Conservation (phyloP, 2,888 invertebrate species). For the Netelia inedita region DNA sequence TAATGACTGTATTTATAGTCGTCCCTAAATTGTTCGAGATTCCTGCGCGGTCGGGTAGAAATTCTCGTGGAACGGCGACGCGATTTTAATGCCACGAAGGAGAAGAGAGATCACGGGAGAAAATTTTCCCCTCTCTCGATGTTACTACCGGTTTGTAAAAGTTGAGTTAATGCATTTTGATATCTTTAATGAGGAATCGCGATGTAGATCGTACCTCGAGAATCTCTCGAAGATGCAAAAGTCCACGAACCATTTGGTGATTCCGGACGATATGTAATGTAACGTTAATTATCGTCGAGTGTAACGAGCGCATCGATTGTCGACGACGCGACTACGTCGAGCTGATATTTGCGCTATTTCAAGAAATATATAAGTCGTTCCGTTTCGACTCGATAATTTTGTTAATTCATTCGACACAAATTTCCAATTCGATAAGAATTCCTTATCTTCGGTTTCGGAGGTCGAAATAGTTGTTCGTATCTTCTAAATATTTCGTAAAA, state of each 20-base stretch:
- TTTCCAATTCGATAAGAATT: too few species aligned
- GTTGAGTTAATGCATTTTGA: slow-evolving; percentile 38
- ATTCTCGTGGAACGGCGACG: slow-evolving; percentile 41
- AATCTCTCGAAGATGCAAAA: neutral
- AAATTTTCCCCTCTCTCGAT: slow-evolving; percentile 20
- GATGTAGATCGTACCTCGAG: slow-evolving; percentile 21
- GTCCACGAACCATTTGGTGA: neutral
- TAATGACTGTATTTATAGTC: slow-evolving; percentile 67
- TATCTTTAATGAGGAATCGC: slow-evolving; percentile 39
- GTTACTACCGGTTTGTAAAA: slow-evolving; percentile 31
- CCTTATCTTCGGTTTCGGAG: too few species aligned
- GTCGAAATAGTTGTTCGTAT: too few species aligned
- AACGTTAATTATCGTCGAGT: slow-evolving; percentile 11
- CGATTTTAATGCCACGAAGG: slow-evolving; percentile 47
- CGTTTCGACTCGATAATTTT: too few species aligned
- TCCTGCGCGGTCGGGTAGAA: slow-evolving; percentile 59
- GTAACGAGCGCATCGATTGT: slow-evolving; percentile 13
- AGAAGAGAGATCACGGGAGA: slow-evolving; percentile 12
- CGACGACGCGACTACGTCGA: neutral
- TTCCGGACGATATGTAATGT: neutral
- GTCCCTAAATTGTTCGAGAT: slow-evolving; percentile 68
- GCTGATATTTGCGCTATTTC: too few species aligned
- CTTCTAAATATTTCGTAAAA: too few species aligned
- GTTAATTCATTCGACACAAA: too few species aligned
- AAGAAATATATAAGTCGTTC: too few species aligned